Percentiles rank a stretch among this genome's conserved stretches.
Conservation (phyloP, 2,113 vertebrate genomes). For the Myiozetetes cayanensis region DNA sequence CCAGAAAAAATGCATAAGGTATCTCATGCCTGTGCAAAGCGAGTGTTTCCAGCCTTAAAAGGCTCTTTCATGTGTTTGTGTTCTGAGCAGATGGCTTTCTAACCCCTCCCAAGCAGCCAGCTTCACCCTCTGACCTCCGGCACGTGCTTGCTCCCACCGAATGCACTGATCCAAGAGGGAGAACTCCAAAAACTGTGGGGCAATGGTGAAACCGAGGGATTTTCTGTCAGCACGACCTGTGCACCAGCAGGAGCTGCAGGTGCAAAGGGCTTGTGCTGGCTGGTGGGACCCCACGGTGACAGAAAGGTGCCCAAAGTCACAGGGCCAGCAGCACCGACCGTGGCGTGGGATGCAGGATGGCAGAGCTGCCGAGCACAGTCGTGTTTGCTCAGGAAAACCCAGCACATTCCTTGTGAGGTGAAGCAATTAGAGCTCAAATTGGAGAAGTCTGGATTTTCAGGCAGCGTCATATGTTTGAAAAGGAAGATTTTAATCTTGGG, state of each 20-base stretch:
- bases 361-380: neutral
- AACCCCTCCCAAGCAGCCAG: neutral
- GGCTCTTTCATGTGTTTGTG: neutral
- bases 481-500: neutral
- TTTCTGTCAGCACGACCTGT: accelerated
- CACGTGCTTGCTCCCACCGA: accelerated
- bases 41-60: neutral
- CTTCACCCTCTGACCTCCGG: neutral
- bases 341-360: accelerated
- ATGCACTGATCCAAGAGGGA: accelerated
- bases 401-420: accelerated
- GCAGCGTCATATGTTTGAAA: neutral
- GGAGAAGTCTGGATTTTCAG: neutral
- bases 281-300: neutral
- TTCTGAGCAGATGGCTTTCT: neutral
- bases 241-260: neutral
- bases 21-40: neutral
- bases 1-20: neutral
- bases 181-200: neutral
- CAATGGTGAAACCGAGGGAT: neutral
- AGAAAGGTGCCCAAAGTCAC: neutral
- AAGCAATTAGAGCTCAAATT: neutral
- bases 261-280: neutral
- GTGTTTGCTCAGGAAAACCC: neutral
- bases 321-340: accelerated